Conservation (phyloP, 2,888 invertebrate species). For the Athripsodes cinereus region DNA sequence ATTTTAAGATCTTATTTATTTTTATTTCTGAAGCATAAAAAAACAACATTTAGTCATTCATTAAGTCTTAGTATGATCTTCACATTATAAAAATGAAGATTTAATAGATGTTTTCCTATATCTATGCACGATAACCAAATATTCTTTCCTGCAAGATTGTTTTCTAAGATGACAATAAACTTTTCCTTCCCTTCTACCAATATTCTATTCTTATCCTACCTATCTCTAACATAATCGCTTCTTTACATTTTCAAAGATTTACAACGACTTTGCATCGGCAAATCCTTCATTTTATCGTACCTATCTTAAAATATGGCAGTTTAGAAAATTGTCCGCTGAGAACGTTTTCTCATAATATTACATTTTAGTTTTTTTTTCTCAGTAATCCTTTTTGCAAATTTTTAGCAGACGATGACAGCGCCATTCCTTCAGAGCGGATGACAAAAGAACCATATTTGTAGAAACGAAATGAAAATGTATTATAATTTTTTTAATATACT, state of each 20-base stretch:
- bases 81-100: no score
- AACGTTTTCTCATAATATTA: not conserved
- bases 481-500: not conserved
- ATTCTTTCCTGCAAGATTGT: no score
- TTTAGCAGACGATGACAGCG: not conserved
- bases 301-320: not conserved
- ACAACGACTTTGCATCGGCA: not conserved
- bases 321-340: not conserved
- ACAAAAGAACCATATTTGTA: not conserved
- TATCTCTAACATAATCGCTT: no score
- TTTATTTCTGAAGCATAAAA: no score
- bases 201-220: not conserved
- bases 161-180: no score
- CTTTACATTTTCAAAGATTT: not conserved
- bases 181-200: no score
- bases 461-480: not conserved
- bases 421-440: not conserved
- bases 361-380: no score
- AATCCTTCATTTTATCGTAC: slow-evolving; percentile 9
- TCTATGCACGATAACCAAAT: no score
- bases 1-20: no score
- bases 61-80: no score
- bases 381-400: not conserved
- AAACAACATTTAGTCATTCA: no score
- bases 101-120: no score